A percentile compares a stretch with the other conserved stretches of the same genome.
Evolutionary conservation across 1,140 invertebrate species (phyloP).

Genomic region (Lutraria rhynchaena): DNA sequence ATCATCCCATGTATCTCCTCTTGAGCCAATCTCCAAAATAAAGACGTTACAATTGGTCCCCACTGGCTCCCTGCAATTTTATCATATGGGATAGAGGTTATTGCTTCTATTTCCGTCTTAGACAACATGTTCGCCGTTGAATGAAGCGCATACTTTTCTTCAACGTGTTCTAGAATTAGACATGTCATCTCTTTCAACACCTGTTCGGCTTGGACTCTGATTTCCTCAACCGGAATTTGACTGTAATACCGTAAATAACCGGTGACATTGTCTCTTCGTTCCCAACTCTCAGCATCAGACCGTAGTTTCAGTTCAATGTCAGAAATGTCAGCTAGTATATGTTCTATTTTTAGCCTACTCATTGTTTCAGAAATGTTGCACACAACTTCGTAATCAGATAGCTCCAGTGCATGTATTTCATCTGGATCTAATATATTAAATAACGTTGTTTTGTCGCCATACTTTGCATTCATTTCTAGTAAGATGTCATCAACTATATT

Average conservation of each 20-base stretch:
- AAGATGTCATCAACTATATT: conserved; percentile 24
- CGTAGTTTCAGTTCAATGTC: conserved; percentile 32
- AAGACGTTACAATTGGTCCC: conserved; percentile 3
- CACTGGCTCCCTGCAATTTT: neutral
- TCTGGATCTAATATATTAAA: conserved; percentile 50
- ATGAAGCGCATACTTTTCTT: conserved; percentile 29
- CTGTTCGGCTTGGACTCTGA: neutral
- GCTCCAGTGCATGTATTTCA: conserved; percentile 36
- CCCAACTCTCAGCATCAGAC: conserved; percentile 44
- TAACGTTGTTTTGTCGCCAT: conserved; percentile 31
- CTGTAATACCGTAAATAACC: conserved; percentile 35
- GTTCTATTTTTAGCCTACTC: conserved; percentile 29
- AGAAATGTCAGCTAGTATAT: conserved; percentile 36
- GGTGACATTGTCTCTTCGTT: conserved; percentile 15
- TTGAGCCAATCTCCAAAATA: conserved; percentile 45
- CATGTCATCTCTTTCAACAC: conserved; percentile 9
- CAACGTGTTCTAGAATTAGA: conserved; percentile 34
- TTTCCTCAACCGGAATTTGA: conserved; percentile 15
- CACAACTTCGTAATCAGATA: conserved; percentile 46
- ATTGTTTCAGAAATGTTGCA: conserved; percentile 34
- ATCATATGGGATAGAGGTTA: conserved; percentile 21
- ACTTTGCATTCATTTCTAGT: conserved; percentile 26
- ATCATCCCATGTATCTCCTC: conserved; percentile 55
- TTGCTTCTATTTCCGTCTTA: conserved; percentile 24
- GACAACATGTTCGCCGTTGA: conserved; percentile 50